Base-by-base conservation (phyloP, 1,140 invertebrate genomes). In the Nixonia krombeini region DNA sequence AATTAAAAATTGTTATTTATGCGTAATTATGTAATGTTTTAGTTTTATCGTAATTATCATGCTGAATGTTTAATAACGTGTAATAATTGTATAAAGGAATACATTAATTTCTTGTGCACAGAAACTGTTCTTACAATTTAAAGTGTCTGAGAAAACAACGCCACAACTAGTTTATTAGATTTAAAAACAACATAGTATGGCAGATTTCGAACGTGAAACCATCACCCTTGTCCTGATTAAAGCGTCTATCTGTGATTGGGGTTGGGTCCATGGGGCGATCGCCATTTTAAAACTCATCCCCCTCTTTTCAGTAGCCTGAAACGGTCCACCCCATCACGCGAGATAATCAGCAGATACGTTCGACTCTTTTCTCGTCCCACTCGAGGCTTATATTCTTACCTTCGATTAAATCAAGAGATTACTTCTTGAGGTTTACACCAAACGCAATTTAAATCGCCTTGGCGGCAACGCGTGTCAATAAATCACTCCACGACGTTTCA, bases 241-340 rank as follows among this genome's bases (percentile, higher is more conserved):
- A 82, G 74, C 70, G 70, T 70, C 76, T 74, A 70, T 57, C 53
- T 46, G 45, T 52, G 51, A 76, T 77, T 75, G 73, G 80, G 80
- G 76, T 79, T 73, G 77, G 51, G 44, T 66, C 42, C 31, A 61
- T 70, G 38, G 50, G 68, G 56, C 61, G 56, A 65, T 65, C 75
- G 78, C 77, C 80, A 82, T 82, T 83, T 85, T 82, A 81, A 81
- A 82, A 74, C 57, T 59, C 67, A 74, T 69, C 72, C 74, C 74
- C 51, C 44, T 59, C 47, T 55, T 67, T 72, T 59, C 42, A 21
- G 5, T 53, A 41, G 63, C 41, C 49, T 33, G 45, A 47, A 62
- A 25, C 46, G 23, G 50, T 26, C 26, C 70, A 52, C 70, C 72
- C 70, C 63, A 74, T 70, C 72, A 41, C 65, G 72, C 57, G 72